Evolutionary conservation across 1,140 invertebrate genomes (phyloP).

Genomic region (Achatina immaculata): DNA sequence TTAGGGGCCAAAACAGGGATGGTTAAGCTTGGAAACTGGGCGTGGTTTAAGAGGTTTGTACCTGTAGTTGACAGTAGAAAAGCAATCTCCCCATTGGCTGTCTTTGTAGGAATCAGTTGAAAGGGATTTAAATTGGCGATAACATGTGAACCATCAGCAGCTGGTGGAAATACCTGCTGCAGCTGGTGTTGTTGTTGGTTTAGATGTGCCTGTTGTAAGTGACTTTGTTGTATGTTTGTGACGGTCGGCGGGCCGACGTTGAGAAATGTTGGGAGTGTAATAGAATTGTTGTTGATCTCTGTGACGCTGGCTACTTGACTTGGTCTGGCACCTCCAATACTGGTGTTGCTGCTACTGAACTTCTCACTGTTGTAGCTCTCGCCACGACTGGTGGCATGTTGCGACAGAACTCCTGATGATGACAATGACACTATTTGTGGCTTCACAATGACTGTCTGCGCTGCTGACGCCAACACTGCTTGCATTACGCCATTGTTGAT

Average conservation of each 20-base stretch:
- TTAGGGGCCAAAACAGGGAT: neutral
- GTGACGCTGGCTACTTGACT: neutral
- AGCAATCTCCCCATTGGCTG: constrained; percentile 14
- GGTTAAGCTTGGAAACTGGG: neutral
- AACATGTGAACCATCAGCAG: neutral
- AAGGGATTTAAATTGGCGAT: neutral
- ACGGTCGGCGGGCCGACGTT: neutral
- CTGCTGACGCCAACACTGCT: neutral
- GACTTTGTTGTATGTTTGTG: neutral
- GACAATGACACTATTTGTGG: neutral
- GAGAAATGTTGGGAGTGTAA: neutral
- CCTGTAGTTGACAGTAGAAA: constrained; percentile 16
- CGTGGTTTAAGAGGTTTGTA: neutral
- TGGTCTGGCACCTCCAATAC: neutral
- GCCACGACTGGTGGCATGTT: neutral
- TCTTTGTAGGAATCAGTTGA: constrained; percentile 17
- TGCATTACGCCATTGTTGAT: neutral
- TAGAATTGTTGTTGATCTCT: constrained; percentile 27
- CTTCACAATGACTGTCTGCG: neutral
- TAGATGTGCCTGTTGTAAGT: neutral
- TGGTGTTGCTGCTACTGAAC: neutral
- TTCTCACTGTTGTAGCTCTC: constrained; percentile 1
- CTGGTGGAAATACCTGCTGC: neutral
- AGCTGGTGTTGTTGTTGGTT: constrained; percentile 3
- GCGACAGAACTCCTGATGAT: neutral